Percentiles rank a stretch among this genome's conserved stretches.
Evolutionary conservation across 2,797 vertebrate species (phyloP).

Genomic region (Tragelaphus eurycerus): DNA sequence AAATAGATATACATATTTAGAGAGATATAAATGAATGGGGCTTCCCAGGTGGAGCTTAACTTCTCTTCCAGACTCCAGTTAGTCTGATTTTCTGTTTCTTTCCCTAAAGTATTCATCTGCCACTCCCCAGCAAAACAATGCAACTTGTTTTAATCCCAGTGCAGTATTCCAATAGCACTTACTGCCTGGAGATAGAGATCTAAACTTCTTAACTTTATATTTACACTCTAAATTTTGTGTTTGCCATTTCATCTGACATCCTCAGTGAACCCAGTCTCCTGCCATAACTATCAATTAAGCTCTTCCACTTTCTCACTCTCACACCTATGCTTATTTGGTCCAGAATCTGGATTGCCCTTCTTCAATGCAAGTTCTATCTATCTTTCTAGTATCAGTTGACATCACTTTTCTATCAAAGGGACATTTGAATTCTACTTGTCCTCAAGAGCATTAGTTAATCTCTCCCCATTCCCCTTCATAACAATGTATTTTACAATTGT

Average conservation of each 20-base stretch:
- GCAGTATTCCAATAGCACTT: not conserved
- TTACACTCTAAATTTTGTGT: not conserved
- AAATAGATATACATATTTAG: not conserved
- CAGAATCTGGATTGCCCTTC: not conserved
- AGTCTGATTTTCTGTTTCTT: not conserved
- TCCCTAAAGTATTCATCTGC: not conserved
- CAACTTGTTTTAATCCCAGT: not conserved
- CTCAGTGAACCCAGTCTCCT: not conserved
- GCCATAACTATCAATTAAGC: not conserved
- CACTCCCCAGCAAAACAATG: not conserved
- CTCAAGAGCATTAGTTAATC: not conserved
- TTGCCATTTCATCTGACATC: not conserved
- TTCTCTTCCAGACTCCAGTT: not conserved
- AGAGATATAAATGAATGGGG: not conserved
- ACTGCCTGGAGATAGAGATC: not conserved
- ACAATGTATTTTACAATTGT: not conserved
- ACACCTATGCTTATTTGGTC: not conserved
- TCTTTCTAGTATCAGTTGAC: not conserved
- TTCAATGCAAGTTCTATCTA: not conserved
- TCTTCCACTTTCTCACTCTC: not conserved
- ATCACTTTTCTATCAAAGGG: not conserved
- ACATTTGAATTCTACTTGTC: not conserved
- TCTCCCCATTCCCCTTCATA: not conserved
- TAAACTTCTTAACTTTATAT: not conserved
- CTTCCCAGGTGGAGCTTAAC: not conserved